Base-by-base conservation (phyloP, 2,888 invertebrate genomes). In the Torymus tubicola region DNA sequence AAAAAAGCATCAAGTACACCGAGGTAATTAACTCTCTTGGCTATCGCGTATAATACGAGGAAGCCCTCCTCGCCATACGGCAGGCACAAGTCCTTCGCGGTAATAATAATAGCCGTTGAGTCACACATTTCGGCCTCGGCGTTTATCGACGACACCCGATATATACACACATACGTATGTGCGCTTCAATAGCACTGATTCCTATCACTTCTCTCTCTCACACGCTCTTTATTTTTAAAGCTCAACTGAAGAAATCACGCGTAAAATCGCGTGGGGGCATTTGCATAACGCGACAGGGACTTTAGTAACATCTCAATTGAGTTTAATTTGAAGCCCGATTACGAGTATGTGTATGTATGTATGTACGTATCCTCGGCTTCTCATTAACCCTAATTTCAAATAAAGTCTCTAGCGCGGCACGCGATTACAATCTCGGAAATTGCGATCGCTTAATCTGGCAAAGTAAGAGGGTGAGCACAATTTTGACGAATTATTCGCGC, bases 21-120 rank as follows among this genome's bases (percentile, higher is more conserved):
- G n/a, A 11, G 60, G n/a, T 52, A 53, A 69, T 76, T 53, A 42
- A 53, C 42, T 42, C 42, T 42, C 55, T 52, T 61, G 8, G 42
- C 42, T 42, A 42, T 42, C 31, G 58, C 24, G 53, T 76, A 68
- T 31, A 76, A 68, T 31, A 76, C 16, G 53, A 63, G 55, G 69
- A 57, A 69, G 76, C 69, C 8, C 42, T 70, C 24, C 1, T 21
- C 21, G 21, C 21, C n/a, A n/a, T n/a, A n/a, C n/a, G n/a, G n/a
- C n/a, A n/a, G 13, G 52, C 24, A 18, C 52, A 31, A 77, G 64
- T 63, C 57, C 76, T 69, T 69, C 50, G 55, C 69, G 57, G 57
- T 21, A 60, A 68, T 73, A 70, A 69, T 69, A 72, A 73, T 73
- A 67, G 53, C 72, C 42, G 73, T 72, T 78, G 78, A 73, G 78